phyloP scores from a whole-genome alignment of 2,797 vertebrate species.

The Carduelis carduelis region DNA sequence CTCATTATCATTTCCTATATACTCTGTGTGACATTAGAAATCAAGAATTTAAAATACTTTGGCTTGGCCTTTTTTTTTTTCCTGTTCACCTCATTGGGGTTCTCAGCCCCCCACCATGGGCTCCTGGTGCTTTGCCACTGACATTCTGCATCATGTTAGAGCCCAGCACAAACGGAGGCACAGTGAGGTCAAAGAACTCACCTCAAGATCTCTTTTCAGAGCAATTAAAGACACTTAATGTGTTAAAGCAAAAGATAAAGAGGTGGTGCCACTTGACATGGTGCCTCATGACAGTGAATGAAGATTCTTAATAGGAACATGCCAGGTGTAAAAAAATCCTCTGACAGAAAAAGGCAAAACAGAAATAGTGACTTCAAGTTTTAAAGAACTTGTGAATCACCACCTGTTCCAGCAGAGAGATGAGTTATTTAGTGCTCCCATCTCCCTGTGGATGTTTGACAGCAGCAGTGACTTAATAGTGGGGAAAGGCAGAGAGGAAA shows the following conservation, averaged over 20 bases:
- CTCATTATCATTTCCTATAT: not conserved
- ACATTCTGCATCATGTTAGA: not conserved
- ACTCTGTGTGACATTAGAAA: not conserved
- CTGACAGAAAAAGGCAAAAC: not conserved
- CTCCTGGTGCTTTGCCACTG: not conserved
- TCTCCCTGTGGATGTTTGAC: not conserved
- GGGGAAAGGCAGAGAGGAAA: not conserved
- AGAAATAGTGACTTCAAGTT: not conserved
- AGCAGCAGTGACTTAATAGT: not conserved
- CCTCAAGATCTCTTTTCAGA: not conserved
- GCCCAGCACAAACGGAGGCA: not conserved
- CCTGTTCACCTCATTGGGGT: not conserved
- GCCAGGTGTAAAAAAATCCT: not conserved
- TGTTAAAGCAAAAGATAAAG: not conserved
- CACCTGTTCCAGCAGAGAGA: not conserved
- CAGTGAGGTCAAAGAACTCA: not conserved
- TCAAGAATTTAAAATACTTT: not conserved
- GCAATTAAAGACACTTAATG: not conserved
- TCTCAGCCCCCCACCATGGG: not conserved
- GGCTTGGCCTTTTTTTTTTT: not conserved
- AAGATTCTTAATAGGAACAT: not conserved
- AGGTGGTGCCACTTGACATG: not conserved
- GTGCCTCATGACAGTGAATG: not conserved
- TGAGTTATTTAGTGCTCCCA: not conserved
- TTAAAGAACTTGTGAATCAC: not conserved